Conservation (phyloP, 2,113 vertebrate species). For the Sinocyclocheilus maitianheensis region DNA sequence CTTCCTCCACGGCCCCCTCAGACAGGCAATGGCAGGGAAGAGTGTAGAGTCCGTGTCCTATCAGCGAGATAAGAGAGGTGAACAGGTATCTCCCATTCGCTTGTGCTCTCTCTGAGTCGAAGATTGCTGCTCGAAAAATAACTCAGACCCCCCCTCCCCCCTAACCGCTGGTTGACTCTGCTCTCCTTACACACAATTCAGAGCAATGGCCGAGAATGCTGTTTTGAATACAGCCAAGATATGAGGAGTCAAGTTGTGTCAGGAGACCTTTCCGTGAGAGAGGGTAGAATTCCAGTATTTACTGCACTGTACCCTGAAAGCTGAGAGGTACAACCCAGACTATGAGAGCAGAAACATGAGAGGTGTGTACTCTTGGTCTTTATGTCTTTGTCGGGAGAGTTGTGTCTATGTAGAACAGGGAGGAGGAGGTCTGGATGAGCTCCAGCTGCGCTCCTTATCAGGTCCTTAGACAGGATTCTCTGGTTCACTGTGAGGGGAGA, state of each 20-base stretch:
- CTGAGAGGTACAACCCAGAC: constrained; percentile 34
- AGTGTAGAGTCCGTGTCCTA: constrained; percentile 69
- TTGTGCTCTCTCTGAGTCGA: constrained; percentile 54
- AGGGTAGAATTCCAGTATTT: constrained; percentile 33
- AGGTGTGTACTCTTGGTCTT: constrained; percentile 31
- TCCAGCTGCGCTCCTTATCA: constrained; percentile 63
- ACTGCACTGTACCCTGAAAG: constrained; percentile 45
- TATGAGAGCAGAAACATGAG: constrained; percentile 30
- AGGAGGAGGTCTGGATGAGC: constrained; percentile 64
- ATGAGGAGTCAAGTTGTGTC: constrained; percentile 43
- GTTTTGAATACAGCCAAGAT: constrained; percentile 42
- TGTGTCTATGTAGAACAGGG: constrained; percentile 23
- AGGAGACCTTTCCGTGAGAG: constrained; percentile 34
- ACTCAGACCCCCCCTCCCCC: constrained; percentile 2
- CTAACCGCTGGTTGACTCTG: constrained; percentile 26
- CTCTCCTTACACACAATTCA: constrained; percentile 38
- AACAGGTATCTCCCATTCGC: constrained; percentile 57
- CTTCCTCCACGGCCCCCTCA: constrained; percentile 65
- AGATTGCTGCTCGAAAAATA: constrained; percentile 47
- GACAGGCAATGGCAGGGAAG: constrained; percentile 61
- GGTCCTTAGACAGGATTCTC: constrained; percentile 56
- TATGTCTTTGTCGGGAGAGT: constrained; percentile 32
- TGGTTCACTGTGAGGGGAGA: constrained; percentile 64
- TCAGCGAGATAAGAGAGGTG: constrained; percentile 75
- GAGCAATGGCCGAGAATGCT: background rate